Evolutionary conservation across 2,797 vertebrate genomes (phyloP).

Genomic region (Hipposideros larvatus): DNA sequence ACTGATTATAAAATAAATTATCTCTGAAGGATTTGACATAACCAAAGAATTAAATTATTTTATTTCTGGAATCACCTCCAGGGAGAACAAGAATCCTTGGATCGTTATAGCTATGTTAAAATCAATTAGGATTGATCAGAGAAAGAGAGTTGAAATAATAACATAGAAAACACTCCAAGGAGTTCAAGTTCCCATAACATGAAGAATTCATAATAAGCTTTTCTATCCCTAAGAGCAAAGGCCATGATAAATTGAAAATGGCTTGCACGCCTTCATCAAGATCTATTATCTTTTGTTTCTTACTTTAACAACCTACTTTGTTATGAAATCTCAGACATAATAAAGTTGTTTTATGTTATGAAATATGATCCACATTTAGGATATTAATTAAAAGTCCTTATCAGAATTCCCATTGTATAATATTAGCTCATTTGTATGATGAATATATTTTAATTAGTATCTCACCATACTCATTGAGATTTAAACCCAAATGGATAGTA

Average conservation of each 20-base stretch:
- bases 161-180: conserved; percentile 70
- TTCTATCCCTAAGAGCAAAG: conserved; percentile 63
- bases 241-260: conserved; percentile 50
- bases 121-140: conserved; percentile 86
- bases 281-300: conserved; percentile 36
- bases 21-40: conserved; percentile 73
- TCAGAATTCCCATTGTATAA: background rate
- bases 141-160: conserved; percentile 79
- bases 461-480: background rate
- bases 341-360: background rate
- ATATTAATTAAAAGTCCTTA: conserved; percentile 28
- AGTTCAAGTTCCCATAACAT: conserved; percentile 63
- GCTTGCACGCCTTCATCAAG: conserved; percentile 20
- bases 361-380: background rate
- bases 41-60: conserved; percentile 83
- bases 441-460: conserved; percentile 40
- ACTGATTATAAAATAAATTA: conserved; percentile 79
- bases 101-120: conserved; percentile 82
- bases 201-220: conserved; percentile 66
- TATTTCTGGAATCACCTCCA: conserved; percentile 73
- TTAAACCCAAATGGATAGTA: background rate
- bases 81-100: conserved; percentile 72
- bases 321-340: conserved; percentile 15
- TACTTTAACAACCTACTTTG: conserved; percentile 44
- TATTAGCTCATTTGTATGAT: conserved; percentile 6